Conservation (phyloP, 2,888 invertebrate genomes). For the Nebria salina region DNA sequence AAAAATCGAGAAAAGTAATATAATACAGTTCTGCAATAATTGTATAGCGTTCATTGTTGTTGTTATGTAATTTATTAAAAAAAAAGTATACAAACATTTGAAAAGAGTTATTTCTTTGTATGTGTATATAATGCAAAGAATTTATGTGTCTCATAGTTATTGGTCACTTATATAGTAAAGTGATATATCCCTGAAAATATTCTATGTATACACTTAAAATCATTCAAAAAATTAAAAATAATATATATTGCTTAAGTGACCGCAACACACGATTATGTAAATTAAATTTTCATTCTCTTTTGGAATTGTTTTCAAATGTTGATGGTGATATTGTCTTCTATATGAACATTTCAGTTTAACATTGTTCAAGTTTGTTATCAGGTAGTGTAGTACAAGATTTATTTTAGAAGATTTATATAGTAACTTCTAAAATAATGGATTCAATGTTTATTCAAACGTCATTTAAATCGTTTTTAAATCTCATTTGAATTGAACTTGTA, state of each 20-base stretch:
- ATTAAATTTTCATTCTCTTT: conserved; percentile 7
- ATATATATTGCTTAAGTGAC: conserved; percentile 7
- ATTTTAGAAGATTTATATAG: conserved; percentile 33
- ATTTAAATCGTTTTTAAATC: neutral
- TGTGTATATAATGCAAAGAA: conserved; percentile 40
- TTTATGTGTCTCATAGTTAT: conserved; percentile 38
- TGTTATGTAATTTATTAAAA: conserved; percentile 43
- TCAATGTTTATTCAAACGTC: neutral
- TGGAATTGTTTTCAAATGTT: conserved; percentile 2
- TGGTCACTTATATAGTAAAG: conserved; percentile 25
- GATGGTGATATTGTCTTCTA: conserved; percentile 13
- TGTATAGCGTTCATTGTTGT: conserved; percentile 46
- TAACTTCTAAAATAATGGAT: neutral
- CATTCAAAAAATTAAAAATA: neutral
- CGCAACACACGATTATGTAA: neutral
- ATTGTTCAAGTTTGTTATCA: conserved; percentile 40
- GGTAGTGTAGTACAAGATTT: conserved; percentile 33
- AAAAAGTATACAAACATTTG: conserved; percentile 9
- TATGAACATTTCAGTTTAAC: conserved; percentile 24
- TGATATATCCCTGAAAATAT: conserved; percentile 16
- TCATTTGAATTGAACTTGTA: conserved; percentile 30
- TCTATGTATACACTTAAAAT: conserved; percentile 10
- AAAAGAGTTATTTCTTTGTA: conserved; percentile 45
- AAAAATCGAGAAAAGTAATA: conserved; percentile 31
- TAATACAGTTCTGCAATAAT: conserved; percentile 46